Percentiles rank a stretch among this genome's conserved stretches.
phyloP scores from a whole-genome alignment of 2,888 invertebrate genomes.

The Drosophila greeni region DNA sequence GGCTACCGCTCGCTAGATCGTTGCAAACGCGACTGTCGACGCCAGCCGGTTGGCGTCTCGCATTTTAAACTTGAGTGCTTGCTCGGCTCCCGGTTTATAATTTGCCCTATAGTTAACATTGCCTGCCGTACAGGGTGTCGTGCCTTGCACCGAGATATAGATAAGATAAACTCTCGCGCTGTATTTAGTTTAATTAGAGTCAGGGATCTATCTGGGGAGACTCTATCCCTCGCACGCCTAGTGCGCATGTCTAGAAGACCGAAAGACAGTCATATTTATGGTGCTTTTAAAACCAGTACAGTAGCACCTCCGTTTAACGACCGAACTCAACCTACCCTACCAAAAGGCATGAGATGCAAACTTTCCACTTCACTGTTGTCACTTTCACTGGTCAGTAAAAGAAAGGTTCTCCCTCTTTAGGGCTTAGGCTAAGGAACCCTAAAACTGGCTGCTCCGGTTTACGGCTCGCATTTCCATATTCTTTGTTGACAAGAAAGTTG shows the following conservation, averaged over 20 bases:
- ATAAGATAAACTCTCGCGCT: constrained; percentile 61
- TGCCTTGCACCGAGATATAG: constrained; percentile 12
- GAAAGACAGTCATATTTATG: constrained; percentile 14
- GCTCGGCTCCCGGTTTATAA: constrained; percentile 28
- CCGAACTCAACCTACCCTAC: constrained; percentile 51
- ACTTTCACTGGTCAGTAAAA: constrained; percentile 31
- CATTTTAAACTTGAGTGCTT: constrained; percentile 33
- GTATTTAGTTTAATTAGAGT: constrained; percentile 44
- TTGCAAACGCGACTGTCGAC: constrained; percentile 57
- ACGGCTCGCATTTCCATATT: constrained; percentile 31
- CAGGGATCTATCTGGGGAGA: constrained; percentile 8
- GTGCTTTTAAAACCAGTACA: constrained; percentile 21
- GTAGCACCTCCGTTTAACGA: constrained; percentile 20
- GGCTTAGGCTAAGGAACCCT: constrained; percentile 11
- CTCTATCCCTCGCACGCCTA: constrained; percentile 33
- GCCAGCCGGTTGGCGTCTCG: constrained; percentile 19
- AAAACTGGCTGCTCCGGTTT: constrained; percentile 32
- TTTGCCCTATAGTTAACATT: constrained; percentile 68
- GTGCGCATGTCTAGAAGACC: constrained; percentile 35
- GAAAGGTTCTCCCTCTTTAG: constrained; percentile 31
- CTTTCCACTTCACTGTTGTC: constrained; percentile 41
- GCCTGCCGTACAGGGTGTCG: constrained; percentile 63
- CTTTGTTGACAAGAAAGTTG: constrained; percentile 38
- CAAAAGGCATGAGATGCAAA: constrained; percentile 1
- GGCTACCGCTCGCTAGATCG: constrained; percentile 53